Base-by-base conservation (phyloP, 2,113 vertebrate species). In the Alethe diademata region DNA sequence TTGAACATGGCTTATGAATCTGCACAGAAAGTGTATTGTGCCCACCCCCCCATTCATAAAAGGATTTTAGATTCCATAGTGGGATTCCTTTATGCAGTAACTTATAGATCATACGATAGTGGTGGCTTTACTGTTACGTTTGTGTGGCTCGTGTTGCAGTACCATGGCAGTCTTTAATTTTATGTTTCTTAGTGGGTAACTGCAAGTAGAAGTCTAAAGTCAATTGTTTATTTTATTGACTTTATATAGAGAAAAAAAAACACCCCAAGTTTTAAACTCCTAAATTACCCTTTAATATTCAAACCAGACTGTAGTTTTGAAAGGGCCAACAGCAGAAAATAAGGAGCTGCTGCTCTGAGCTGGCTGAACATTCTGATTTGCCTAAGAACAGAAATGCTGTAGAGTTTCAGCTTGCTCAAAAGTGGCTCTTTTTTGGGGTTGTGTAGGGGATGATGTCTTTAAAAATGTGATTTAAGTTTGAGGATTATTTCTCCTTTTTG, bases 61-160 rank as follows among this genome's bases (percentile, higher is more conserved):
- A 51, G 28, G 4, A 22, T 78, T 58, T 58, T 25, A 15, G 4
- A 7, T 92, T 67, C 75, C 13, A 1, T 33, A 29, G 6, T 17
- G 31, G 26, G 19, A 40, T 74, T 67, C 19, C 50, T 61, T 15
- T 0, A 5, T 36, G 35, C 10, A 29, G 40, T 48, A 50, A 45
- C 36, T 72, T 69, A 6, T 0, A 40, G 43, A n/a, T 45, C 0
- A 1, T 57, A 19, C 69, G 88, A 24, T 9, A 82, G 12, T 4
- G 22, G 12, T 83, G 47, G 17, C 19, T 88, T 73, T 93, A 29
- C 33, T 83, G 9, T 45, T 24, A 6, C 0, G 0, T 29, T 75
- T 38, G 2, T 69, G 7, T 51, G 70, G 26, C 17, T 78, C 79
- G 3, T 33, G 10, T 61, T 53, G 60, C 31, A 50, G 1, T 45